These are phyloP conservation scores for Lithobates pipiens DNA, from an alignment of 2,797 vertebrate genomes.

Conservation along the genomic window DNA sequence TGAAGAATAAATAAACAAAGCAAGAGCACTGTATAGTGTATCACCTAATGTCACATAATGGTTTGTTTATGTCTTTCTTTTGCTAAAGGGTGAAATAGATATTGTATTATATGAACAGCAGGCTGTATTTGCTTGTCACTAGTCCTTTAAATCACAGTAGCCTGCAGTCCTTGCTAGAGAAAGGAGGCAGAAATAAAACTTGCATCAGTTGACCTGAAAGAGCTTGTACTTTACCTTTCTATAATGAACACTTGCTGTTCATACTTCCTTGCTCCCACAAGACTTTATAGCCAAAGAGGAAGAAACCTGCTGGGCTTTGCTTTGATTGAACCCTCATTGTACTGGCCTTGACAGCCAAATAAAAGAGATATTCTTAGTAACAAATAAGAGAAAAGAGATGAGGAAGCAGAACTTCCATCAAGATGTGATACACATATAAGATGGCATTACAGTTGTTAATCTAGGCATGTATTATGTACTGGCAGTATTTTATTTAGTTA, in stretches of 20 bases:
- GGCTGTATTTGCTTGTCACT: neutral
- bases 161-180: neutral
- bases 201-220: conserved; percentile 27
- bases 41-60: too few species aligned
- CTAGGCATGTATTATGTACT: neutral
- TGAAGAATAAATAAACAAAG: too few species aligned
- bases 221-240: conserved; percentile 24
- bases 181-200: neutral
- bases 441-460: neutral
- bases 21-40: too few species aligned
- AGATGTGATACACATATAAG: neutral
- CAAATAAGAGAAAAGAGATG: conserved; percentile 18
- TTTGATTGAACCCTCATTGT: conserved; percentile 46
- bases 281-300: conserved; percentile 30
- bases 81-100: too few species aligned
- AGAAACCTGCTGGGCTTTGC: conserved; percentile 29
- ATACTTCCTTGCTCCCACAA: conserved; percentile 19
- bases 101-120: neutral
- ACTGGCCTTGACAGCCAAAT: conserved; percentile 27
- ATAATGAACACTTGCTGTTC: neutral
- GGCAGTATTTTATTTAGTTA: neutral
- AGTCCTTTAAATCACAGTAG: neutral
- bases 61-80: too few species aligned
- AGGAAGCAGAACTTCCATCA: conserved; percentile 5
- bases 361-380: conserved; percentile 45